These are phyloP conservation scores for Tanypteryx hageni DNA, from an alignment of 2,888 invertebrate genomes.

Conservation along the genomic window DNA sequence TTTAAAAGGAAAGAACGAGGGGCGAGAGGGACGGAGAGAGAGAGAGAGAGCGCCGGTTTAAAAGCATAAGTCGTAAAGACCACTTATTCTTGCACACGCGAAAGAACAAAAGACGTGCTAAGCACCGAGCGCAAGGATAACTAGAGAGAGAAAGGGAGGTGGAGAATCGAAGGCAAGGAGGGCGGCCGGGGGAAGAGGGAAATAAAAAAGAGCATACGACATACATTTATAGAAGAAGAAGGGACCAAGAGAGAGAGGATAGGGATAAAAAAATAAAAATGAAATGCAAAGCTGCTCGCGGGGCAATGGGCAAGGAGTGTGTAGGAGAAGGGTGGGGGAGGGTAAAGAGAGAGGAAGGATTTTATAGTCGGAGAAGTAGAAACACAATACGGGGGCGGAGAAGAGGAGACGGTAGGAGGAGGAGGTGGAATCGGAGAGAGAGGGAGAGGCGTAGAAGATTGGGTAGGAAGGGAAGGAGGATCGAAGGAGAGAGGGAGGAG, in stretches of 20 bases:
- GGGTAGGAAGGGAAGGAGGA: background rate
- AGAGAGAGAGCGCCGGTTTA: background rate
- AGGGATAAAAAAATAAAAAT: background rate
- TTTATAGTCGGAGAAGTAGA: background rate
- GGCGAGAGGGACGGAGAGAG: background rate
- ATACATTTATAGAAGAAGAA: slow-evolving; percentile 37
- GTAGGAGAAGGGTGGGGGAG: background rate
- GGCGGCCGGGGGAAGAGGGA: slow-evolving; percentile 5
- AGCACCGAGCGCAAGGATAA: slow-evolving; percentile 33
- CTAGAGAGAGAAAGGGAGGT: background rate
- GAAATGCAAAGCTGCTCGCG: background rate
- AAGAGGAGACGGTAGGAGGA: background rate
- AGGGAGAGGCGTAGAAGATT: background rate
- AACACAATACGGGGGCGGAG: background rate
- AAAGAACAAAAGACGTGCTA: slow-evolving; percentile 33
- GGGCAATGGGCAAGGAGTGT: background rate
- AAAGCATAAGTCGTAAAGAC: slow-evolving; percentile 33
- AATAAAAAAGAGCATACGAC: slow-evolving; percentile 44
- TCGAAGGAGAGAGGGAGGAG: background rate
- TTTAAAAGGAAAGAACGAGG: background rate
- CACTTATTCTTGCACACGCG: slow-evolving; percentile 4
- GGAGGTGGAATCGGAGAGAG: background rate
- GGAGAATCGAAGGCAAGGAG: slow-evolving; percentile 10
- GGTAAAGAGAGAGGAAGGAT: background rate
- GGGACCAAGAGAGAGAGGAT: background rate